Evolutionary conservation across 2,113 vertebrate species (phyloP).

Genomic region (Mohoua ochrocephala): DNA sequence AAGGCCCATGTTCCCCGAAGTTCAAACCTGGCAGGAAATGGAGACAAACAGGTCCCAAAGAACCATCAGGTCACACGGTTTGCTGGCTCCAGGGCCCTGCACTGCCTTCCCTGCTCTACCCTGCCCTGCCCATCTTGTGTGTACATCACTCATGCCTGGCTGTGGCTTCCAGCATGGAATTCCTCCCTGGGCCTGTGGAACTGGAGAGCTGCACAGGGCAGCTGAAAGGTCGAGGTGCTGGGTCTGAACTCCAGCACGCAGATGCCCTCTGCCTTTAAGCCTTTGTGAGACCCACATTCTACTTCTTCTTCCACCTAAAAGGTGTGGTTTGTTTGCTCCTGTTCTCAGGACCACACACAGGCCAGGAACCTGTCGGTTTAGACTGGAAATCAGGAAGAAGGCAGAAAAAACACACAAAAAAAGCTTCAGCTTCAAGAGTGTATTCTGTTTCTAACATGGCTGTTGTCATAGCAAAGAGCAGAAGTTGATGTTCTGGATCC

Average conservation of each 20-base stretch:
- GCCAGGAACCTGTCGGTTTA: neutral
- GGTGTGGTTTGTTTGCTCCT: neutral
- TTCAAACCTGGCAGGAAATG: neutral
- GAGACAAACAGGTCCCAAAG: neutral
- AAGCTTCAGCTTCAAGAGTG: neutral
- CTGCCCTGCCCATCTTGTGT: neutral
- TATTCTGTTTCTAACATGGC: neutral
- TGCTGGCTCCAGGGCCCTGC: neutral
- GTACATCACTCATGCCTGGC: neutral
- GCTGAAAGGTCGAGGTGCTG: neutral
- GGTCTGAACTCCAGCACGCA: neutral
- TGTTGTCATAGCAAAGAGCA: neutral
- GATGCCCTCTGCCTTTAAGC: neutral
- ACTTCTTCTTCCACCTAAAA: neutral
- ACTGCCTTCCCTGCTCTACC: neutral
- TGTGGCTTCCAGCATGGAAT: neutral
- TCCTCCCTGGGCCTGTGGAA: neutral
- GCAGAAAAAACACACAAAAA: neutral
- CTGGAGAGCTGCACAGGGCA: neutral
- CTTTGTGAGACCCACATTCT: fast-evolving
- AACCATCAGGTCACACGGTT: fast-evolving
- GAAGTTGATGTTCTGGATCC: neutral
- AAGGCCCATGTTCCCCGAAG: neutral
- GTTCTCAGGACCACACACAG: neutral
- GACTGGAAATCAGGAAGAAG: neutral